Evolutionary conservation across 1,140 invertebrate species (phyloP).

Genomic region (Drosophila azteca): DNA sequence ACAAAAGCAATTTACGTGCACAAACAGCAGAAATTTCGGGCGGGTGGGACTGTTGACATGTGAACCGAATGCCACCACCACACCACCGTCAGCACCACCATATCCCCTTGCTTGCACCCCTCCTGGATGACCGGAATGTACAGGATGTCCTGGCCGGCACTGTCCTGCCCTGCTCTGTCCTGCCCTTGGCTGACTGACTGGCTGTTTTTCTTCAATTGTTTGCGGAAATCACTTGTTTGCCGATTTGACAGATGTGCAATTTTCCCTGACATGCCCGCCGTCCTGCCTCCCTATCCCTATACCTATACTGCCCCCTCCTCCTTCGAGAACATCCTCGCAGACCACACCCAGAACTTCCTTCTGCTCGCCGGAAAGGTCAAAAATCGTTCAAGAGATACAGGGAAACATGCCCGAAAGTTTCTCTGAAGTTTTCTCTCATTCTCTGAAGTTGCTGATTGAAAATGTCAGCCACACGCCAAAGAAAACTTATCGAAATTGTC

Average conservation of each 20-base stretch:
- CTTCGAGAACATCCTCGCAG: background rate
- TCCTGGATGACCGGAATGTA: conserved; percentile 12
- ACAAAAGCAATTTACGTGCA: conserved; percentile 82
- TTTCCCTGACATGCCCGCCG: conserved; percentile 75
- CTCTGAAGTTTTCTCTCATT: conserved; percentile 21
- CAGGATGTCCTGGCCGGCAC: too few relatives aligned
- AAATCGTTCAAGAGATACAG: conserved; percentile 22
- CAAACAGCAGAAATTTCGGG: conserved; percentile 64
- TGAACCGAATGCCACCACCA: conserved; percentile 47
- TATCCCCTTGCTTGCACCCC: conserved; percentile 20
- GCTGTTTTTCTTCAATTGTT: conserved; percentile 78
- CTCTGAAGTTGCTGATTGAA: conserved; percentile 61
- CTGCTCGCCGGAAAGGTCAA: conserved; percentile 36
- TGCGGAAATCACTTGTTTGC: conserved; percentile 82
- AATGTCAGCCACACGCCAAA: conserved; percentile 67
- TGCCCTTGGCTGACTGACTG: conserved; percentile 42
- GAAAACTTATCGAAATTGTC: conserved; percentile 43
- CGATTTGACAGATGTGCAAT: conserved; percentile 82
- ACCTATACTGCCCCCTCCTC: too few relatives aligned
- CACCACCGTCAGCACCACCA: conserved; percentile 36
- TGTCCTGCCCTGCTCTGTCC: conserved; percentile 3
- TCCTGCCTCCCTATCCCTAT: conserved; percentile 37
- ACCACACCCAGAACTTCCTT: conserved; percentile 2
- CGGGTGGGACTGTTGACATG: conserved; percentile 57
- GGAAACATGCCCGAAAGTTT: conserved; percentile 20